Percentiles rank a stretch among this genome's conserved stretches.
Evolutionary conservation across 2,113 vertebrate genomes (phyloP).

Genomic region (Dolichotis patagonum): DNA sequence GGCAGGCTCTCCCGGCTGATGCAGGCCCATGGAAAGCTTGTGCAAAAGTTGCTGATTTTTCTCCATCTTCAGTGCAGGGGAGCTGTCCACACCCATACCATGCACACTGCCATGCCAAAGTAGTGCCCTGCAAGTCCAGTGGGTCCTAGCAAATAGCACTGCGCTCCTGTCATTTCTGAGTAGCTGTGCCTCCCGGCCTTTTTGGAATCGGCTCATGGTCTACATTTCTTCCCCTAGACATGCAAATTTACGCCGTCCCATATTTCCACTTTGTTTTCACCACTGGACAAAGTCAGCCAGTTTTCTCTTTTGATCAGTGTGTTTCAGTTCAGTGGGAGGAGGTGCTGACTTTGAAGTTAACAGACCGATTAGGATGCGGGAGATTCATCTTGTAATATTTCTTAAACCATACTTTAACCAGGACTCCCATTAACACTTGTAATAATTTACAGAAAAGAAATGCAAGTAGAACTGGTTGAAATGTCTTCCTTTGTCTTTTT

Average conservation of each 20-base stretch:
- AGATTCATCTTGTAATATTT: constrained; percentile 63
- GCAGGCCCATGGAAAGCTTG: background rate
- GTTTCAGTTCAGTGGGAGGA: constrained; percentile 57
- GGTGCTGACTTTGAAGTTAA: constrained; percentile 26
- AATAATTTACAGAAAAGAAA: constrained; percentile 80
- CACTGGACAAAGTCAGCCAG: constrained; percentile 79
- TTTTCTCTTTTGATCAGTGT: constrained; percentile 68
- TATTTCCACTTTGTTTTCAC: constrained; percentile 69
- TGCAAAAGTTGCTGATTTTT: background rate
- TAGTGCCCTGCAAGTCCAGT: background rate
- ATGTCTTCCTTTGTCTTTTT: constrained; percentile 45
- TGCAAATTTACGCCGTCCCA: background rate
- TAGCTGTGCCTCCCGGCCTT: background rate
- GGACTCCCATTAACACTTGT: constrained; percentile 78
- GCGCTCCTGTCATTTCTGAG: background rate
- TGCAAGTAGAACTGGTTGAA: constrained; percentile 75
- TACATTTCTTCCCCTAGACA: constrained; percentile 22
- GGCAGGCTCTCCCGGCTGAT: background rate
- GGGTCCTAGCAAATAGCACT: background rate
- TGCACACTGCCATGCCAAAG: background rate
- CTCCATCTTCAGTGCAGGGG: background rate
- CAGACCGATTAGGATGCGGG: background rate
- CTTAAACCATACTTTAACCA: constrained; percentile 81
- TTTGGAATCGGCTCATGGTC: constrained; percentile 15
- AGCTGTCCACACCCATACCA: background rate